These are phyloP conservation scores for Acanthiza pusilla DNA, from an alignment of 2,797 vertebrate species.

Conservation along the genomic window DNA sequence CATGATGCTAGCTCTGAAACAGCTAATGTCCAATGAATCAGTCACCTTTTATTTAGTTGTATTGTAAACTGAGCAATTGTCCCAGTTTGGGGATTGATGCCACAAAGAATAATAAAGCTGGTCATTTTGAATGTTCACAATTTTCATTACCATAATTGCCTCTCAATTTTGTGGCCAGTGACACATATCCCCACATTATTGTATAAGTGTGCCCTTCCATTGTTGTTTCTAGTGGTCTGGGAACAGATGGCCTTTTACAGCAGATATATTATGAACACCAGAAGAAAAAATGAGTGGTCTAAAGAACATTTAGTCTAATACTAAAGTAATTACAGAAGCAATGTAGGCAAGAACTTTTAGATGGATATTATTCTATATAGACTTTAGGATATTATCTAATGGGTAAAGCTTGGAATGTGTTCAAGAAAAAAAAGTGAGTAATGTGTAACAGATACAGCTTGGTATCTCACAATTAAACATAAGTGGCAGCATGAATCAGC, in stretches of 20 bases:
- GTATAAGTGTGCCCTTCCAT: not conserved
- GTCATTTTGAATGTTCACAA: constrained; percentile 34
- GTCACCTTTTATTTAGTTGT: constrained; percentile 27
- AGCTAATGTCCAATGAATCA: not conserved
- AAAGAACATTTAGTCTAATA: constrained; percentile 35
- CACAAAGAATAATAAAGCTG: not conserved
- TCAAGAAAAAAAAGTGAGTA: not conserved
- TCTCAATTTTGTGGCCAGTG: constrained; percentile 33
- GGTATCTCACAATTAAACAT: not conserved
- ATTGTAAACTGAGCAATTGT: constrained; percentile 32
- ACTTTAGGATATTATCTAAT: not conserved
- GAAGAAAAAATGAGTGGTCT: constrained; percentile 24
- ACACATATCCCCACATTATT: constrained; percentile 6
- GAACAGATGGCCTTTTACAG: constrained; percentile 43
- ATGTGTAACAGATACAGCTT: not conserved
- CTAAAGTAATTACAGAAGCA: constrained; percentile 16
- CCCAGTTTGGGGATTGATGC: constrained; percentile 1
- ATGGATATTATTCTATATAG: not conserved
- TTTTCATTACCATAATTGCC: constrained; percentile 40
- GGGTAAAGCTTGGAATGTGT: not conserved
- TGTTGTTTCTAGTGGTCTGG: constrained; percentile 41
- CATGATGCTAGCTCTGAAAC: not conserved
- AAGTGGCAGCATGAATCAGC: not conserved
- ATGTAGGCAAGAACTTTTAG: not conserved
- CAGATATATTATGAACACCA: constrained; percentile 16